Percentiles rank a stretch among this genome's conserved stretches.
These are phyloP conservation scores for Caiman crocodilus DNA, from an alignment of 2,797 vertebrate genomes.

Conservation along the genomic window DNA sequence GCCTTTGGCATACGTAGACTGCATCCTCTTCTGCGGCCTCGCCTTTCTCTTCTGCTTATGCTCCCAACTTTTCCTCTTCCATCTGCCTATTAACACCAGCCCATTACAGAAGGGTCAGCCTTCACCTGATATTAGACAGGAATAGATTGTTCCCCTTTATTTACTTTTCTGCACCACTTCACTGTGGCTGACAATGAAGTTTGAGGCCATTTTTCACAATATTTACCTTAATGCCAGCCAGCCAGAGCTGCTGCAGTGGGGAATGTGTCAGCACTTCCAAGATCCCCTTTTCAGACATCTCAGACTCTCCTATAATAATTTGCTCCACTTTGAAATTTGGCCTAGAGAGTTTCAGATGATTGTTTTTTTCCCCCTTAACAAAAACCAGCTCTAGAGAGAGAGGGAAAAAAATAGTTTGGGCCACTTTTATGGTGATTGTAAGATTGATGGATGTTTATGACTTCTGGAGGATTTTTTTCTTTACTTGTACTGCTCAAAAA, in stretches of 20 bases:
- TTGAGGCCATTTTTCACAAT: not conserved
- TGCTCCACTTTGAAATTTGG: not conserved
- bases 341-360: not conserved
- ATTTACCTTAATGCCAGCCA: not conserved
- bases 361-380: not conserved
- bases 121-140: not conserved
- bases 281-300: not conserved
- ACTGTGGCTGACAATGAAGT: not conserved
- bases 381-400: not conserved
- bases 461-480: not conserved
- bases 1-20: not conserved
- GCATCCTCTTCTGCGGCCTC: not conserved
- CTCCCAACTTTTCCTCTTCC: not conserved
- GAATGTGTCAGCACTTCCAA: not conserved
- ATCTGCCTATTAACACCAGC: not conserved
- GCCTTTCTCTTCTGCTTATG: not conserved
- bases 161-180: not conserved
- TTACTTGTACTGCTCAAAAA: not conserved
- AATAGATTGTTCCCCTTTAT: not conserved
- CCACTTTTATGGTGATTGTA: not conserved
- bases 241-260: not conserved
- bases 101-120: no score
- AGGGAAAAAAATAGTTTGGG: not conserved
- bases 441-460: not conserved
- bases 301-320: not conserved